phyloP scores from a whole-genome alignment of 2,888 invertebrate genomes.

The Lasioglossum zephyrum region DNA sequence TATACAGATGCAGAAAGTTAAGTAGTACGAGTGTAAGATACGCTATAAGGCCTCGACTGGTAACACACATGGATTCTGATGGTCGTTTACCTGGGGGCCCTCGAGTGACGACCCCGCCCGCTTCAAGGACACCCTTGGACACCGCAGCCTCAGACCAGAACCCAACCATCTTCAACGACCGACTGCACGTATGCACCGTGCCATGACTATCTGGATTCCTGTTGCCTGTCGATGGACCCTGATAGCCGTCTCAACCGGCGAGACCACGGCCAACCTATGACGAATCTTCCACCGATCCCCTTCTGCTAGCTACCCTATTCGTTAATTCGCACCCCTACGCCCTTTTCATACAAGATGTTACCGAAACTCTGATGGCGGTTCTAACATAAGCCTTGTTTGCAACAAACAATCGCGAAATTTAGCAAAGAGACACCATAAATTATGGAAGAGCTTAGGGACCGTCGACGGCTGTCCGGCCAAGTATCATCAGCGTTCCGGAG shows the following conservation, averaged over 20 bases:
- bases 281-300: conserved; percentile 32
- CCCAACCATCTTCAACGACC: conserved; percentile 78
- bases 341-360: background rate
- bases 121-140: conserved; percentile 82
- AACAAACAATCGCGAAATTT: background rate
- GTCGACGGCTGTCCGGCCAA: background rate
- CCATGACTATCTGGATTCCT: conserved; percentile 76
- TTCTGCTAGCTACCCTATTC: background rate
- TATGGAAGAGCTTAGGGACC: conserved; percentile 14
- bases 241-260: conserved; percentile 59
- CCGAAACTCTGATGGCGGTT: background rate
- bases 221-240: conserved; percentile 66
- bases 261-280: conserved; percentile 30
- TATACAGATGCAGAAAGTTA: conserved; percentile 68
- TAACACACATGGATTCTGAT: conserved; percentile 79
- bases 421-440: background rate
- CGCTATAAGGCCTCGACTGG: conserved; percentile 71
- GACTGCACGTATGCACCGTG: conserved; percentile 72
- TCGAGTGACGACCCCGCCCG: conserved; percentile 84
- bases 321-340: background rate
- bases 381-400: background rate
- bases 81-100: conserved; percentile 83
- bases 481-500: conserved; percentile 21
- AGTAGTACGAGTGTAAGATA: conserved; percentile 70
- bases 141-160: conserved; percentile 76